These are phyloP conservation scores for Nannospalax galili DNA, from an alignment of 2,113 vertebrate species.

Conservation along the genomic window DNA sequence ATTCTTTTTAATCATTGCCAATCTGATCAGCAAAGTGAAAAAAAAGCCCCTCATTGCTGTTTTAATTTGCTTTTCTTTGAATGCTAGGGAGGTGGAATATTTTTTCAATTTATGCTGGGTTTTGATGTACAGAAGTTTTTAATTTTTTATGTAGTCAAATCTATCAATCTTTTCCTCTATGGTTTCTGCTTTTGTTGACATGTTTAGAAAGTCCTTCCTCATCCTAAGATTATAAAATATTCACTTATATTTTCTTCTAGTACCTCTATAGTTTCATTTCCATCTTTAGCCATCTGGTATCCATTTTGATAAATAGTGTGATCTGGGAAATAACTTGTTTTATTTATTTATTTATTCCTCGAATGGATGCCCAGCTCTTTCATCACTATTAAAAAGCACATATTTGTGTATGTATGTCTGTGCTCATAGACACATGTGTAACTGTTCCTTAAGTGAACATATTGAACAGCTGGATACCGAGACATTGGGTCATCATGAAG, in stretches of 20 bases:
- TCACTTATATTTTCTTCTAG: constrained; percentile 81
- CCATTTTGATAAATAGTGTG: constrained; percentile 72
- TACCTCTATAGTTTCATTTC: constrained; percentile 81
- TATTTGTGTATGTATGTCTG: background rate
- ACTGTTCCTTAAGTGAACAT: constrained; percentile 26
- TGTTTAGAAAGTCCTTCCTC: constrained; percentile 77
- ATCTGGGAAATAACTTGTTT: constrained; percentile 69
- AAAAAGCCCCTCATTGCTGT: constrained; percentile 72
- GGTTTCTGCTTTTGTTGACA: constrained; percentile 83
- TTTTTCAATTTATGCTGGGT: constrained; percentile 82
- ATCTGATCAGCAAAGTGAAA: constrained; percentile 74
- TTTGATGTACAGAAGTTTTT: constrained; percentile 83
- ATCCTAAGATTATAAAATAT: constrained; percentile 78
- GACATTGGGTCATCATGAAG: background rate
- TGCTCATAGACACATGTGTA: background rate
- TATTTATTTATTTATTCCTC: constrained; percentile 79
- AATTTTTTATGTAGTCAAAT: constrained; percentile 82
- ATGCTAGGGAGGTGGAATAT: constrained; percentile 77
- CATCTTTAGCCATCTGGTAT: constrained; percentile 77
- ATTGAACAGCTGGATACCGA: constrained; percentile 33
- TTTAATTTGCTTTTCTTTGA: constrained; percentile 83
- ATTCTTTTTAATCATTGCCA: constrained; percentile 82
- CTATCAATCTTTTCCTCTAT: constrained; percentile 82
- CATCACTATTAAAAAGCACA: constrained; percentile 64
- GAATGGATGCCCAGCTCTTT: constrained; percentile 73